phyloP scores from a whole-genome alignment of 2,797 vertebrate species.

The Pangasius sanitwongsei region DNA sequence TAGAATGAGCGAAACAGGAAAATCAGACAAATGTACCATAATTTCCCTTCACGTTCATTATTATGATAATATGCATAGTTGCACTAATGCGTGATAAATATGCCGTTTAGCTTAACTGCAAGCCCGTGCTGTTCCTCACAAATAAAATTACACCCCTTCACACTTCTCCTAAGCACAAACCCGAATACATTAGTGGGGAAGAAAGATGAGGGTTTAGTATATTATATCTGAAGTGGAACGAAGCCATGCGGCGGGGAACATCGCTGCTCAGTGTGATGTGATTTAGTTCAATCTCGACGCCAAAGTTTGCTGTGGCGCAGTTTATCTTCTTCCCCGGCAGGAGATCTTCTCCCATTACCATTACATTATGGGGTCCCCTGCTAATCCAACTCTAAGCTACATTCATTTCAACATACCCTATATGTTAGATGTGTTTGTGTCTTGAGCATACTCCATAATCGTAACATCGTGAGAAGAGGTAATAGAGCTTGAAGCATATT shows the following conservation, averaged over 20 bases:
- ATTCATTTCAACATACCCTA: neutral
- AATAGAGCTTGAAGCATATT: conserved; percentile 23
- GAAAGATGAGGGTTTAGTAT: conserved; percentile 3
- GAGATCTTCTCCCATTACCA: conserved; percentile 35
- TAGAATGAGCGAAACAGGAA: neutral
- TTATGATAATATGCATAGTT: neutral
- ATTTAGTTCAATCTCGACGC: conserved; percentile 12
- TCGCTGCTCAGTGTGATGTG: conserved; percentile 6
- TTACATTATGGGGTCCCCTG: conserved; percentile 19
- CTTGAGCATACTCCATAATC: neutral
- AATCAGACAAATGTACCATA: neutral
- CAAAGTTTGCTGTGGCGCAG: conserved; percentile 6
- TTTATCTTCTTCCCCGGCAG: conserved; percentile 34
- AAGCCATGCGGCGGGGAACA: conserved; percentile 2
- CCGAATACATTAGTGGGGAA: conserved; percentile 6
- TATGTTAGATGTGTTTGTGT: conserved; percentile 28
- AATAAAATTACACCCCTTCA: conserved; percentile 17
- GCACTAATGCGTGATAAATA: conserved; percentile 14
- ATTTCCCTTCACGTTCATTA: neutral
- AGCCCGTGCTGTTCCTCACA: neutral
- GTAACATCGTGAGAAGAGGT: conserved; percentile 9
- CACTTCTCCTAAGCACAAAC: conserved; percentile 24
- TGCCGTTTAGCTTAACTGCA: conserved; percentile 11
- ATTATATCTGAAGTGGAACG: conserved; percentile 32
- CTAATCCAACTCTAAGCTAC: conserved; percentile 5